A percentile compares a stretch with the other conserved stretches of the same genome.
phyloP scores from a whole-genome alignment of 2,797 vertebrate species.

The Lutjanus campechanus region DNA sequence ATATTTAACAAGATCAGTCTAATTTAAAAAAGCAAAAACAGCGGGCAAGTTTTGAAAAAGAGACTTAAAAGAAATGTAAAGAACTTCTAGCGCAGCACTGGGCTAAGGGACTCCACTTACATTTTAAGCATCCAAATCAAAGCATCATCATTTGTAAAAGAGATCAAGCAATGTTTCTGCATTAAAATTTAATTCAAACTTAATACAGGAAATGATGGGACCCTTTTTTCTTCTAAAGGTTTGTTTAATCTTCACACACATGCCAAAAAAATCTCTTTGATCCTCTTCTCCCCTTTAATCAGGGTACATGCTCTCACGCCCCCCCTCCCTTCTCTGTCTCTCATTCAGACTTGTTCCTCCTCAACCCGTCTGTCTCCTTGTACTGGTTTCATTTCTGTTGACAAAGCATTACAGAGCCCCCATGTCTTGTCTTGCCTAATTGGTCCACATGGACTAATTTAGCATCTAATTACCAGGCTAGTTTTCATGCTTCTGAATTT shows the following conservation, averaged over 20 bases:
- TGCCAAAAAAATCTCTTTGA: constrained; percentile 86
- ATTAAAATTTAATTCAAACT: constrained; percentile 87
- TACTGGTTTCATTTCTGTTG: constrained; percentile 88
- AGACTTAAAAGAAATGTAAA: constrained; percentile 45
- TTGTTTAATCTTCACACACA: constrained; percentile 86
- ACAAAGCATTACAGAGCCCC: constrained; percentile 85
- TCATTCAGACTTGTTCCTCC: constrained; percentile 76
- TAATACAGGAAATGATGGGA: constrained; percentile 86
- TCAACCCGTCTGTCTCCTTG: constrained; percentile 79
- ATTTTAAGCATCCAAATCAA: constrained; percentile 83
- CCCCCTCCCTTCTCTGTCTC: constrained; percentile 68
- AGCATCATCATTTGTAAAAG: constrained; percentile 84
- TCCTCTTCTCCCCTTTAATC: constrained; percentile 84
- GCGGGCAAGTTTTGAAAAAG: constrained; percentile 31
- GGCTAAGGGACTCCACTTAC: constrained; percentile 69
- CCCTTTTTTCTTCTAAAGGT: constrained; percentile 86
- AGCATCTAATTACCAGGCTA: constrained; percentile 83
- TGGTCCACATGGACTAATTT: constrained; percentile 91
- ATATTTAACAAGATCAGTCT: constrained; percentile 31
- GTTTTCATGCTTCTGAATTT: constrained; percentile 81
- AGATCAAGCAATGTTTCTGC: constrained; percentile 87
- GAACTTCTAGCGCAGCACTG: constrained; percentile 41
- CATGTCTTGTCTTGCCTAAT: constrained; percentile 87
- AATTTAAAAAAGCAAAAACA: constrained; percentile 26
- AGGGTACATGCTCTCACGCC: constrained; percentile 72